phyloP scores from a whole-genome alignment of 2,113 vertebrate species.

The Chaetorhynchus papuensis region DNA sequence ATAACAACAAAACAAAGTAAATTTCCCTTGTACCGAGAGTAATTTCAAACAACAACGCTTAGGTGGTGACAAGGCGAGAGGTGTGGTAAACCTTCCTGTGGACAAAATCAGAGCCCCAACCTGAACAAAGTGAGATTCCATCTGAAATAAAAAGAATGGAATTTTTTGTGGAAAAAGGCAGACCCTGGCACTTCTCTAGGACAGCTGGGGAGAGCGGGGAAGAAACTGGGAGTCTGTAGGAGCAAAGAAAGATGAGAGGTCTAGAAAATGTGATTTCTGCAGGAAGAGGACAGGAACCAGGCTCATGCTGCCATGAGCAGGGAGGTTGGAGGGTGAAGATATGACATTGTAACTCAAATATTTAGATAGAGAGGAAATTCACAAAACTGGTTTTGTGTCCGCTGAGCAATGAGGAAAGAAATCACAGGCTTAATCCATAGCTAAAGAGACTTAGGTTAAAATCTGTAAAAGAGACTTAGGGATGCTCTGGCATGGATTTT shows the following conservation, averaged over 20 bases:
- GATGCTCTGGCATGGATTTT: background rate
- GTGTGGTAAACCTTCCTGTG: background rate
- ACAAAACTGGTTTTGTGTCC: background rate
- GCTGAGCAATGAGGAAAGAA: background rate
- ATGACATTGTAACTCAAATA: background rate
- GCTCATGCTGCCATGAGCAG: background rate
- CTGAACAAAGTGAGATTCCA: background rate
- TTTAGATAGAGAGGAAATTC: background rate
- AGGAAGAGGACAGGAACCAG: background rate
- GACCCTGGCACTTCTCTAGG: background rate
- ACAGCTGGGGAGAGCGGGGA: fast-evolving
- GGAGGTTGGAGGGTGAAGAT: background rate
- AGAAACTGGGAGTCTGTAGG: background rate
- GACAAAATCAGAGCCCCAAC: background rate
- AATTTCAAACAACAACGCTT: background rate
- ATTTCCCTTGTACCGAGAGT: background rate
- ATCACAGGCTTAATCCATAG: background rate
- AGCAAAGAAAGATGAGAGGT: background rate
- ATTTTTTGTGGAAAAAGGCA: background rate
- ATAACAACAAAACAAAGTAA: background rate
- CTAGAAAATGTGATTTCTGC: background rate
- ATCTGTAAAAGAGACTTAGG: background rate
- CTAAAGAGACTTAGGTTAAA: background rate
- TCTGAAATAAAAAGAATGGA: background rate
- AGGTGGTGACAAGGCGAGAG: background rate